Evolutionary conservation across 2,113 vertebrate genomes (phyloP).

Genomic region (Marmota flaviventris): DNA sequence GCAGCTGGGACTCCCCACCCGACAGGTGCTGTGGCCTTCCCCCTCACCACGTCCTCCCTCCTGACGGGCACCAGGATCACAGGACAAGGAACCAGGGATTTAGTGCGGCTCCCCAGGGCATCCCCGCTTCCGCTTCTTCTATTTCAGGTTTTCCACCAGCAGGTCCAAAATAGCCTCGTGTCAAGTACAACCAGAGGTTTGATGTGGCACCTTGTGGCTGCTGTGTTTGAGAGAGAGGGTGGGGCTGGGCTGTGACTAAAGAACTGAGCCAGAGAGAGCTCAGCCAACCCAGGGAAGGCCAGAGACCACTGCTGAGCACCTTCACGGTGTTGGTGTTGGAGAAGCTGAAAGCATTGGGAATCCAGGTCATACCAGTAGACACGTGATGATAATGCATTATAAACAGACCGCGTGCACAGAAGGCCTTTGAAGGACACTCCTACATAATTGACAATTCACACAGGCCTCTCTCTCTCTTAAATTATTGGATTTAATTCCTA

Average conservation of each 20-base stretch:
- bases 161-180: accelerated
- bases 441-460: not conserved
- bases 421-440: not conserved
- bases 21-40: not conserved
- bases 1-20: no score
- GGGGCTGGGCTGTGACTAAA: accelerated
- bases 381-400: not conserved
- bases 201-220: no score
- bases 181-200: accelerated
- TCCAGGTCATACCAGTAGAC: not conserved
- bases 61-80: no score
- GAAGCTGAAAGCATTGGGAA: not conserved
- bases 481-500: not conserved
- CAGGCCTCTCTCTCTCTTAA: not conserved
- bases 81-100: not conserved
- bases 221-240: not conserved
- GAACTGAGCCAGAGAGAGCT: accelerated
- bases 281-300: no score
- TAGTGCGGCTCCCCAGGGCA: accelerated
- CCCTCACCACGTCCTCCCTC: no score
- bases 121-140: not conserved
- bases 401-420: not conserved
- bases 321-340: not conserved
- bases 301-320: accelerated
- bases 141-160: not conserved